Percentiles rank a stretch among this genome's conserved stretches.
Conservation (phyloP, 2,888 invertebrate species). For the Heteromyza rotundicornis region DNA sequence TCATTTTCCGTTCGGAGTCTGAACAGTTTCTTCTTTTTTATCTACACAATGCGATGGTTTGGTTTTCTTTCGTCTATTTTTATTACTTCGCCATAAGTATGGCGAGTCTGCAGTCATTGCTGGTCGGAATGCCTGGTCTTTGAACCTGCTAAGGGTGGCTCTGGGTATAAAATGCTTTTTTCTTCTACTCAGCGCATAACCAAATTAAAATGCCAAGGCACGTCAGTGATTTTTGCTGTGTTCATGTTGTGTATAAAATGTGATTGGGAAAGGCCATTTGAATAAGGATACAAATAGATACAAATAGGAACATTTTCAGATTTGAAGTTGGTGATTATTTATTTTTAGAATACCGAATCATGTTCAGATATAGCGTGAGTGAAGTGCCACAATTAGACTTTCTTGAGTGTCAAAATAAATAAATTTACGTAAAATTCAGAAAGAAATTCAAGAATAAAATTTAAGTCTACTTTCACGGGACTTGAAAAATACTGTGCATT, state of each 20-base stretch:
- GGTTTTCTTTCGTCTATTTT: neutral
- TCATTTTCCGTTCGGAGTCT: conserved; percentile 10
- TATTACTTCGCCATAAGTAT: neutral
- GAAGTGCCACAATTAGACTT: too few species aligned
- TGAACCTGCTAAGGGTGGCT: neutral
- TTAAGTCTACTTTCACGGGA: too few species aligned
- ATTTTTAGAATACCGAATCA: too few species aligned
- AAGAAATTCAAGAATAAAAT: too few species aligned
- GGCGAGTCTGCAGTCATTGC: neutral
- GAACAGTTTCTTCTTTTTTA: neutral
- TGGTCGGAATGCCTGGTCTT: neutral
- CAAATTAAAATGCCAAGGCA: conserved; percentile 2
- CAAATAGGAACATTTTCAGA: too few species aligned
- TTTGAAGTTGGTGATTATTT: too few species aligned
- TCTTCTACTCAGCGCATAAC: neutral
- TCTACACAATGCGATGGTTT: neutral
- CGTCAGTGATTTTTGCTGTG: neutral
- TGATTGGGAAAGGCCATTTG: too few species aligned
- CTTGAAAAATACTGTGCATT: too few species aligned
- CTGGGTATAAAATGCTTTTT: neutral
- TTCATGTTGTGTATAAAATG: neutral
- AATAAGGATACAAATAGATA: too few species aligned
- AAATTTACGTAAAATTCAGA: too few species aligned
- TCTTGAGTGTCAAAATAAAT: too few species aligned
- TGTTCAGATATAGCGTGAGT: too few species aligned